Evolutionary conservation across 2,113 vertebrate species (phyloP), one percentile per base, ranked within the genome.

Genomic region (Ramphastos sulfuratus): DNA sequence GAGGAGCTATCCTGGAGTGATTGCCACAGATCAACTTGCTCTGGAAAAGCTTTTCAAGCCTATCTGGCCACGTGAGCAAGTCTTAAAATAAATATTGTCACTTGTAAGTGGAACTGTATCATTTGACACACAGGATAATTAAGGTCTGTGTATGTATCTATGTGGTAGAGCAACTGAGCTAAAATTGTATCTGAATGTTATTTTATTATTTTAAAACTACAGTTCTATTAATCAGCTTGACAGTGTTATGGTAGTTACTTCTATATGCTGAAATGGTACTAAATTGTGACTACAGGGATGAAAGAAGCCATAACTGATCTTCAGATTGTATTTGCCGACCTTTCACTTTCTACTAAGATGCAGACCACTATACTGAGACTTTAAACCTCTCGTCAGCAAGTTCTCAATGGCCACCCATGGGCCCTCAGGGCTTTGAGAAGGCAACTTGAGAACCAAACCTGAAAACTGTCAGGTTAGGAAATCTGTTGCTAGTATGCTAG

Each of bases 41-140:
- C 16, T 46, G 50, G n/a, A 59, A 46, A 60, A 92, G 56, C 33
- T 92, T 90, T 94, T 67, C 28, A 46, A 70, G 27, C 35, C 80
- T 74, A 3, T 63, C 48, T 77, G 35, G 33, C 60, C 48, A 25
- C 1, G 3, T 39, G 27, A 76, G 23, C 18, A 50, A 50, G 39
- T 72, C 16, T 75, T 73, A 79, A 76, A 52, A 60, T 55, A 70
- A 78, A 59, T 58, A 42, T 2, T 59, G 14, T 59, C 67, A 44
- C 14, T 44, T 91, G 6, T 46, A 33, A 39, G 48, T 82, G 72
- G 58, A 88, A 27, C 33, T n/a, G 9, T 78, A 14, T 82, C 48
- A 28, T 54, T 91, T 65, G 74, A 23, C 70, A 12, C 19, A 9
- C 35, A 54, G 64, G 23, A 11, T 69, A 54, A 58, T 64, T 82